Evolutionary conservation across 2,888 invertebrate genomes (phyloP).

Genomic region (Gisinianus flammeolus): DNA sequence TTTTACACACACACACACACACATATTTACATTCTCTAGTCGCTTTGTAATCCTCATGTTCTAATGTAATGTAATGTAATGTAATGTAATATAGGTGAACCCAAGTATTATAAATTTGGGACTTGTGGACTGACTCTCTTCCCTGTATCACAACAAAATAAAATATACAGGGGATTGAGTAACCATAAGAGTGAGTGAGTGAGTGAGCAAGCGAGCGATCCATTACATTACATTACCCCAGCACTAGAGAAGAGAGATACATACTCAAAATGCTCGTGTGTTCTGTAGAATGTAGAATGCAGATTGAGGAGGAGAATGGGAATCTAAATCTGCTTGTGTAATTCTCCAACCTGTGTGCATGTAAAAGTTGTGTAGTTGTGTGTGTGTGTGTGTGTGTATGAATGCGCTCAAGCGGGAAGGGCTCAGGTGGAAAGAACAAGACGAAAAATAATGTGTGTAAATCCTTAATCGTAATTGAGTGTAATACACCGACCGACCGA

Average conservation of each 20-base stretch:
- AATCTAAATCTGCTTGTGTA: too few species aligned
- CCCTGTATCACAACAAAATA: too few species aligned
- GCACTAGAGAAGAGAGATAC: background rate
- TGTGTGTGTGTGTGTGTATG: background rate
- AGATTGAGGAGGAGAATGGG: background rate
- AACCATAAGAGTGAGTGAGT: too few species aligned
- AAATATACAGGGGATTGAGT: too few species aligned
- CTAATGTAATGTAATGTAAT: background rate
- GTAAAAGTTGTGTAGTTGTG: too few species aligned
- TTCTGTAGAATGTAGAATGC: background rate
- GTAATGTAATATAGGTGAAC: background rate
- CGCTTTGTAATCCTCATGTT: background rate
- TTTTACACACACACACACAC: background rate
- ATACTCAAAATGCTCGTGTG: background rate
- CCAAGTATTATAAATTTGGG: background rate
- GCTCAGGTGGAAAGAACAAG: background rate
- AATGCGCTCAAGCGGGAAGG: background rate
- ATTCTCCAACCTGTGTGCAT: too few species aligned
- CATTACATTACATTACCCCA: background rate
- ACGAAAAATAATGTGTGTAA: background rate
- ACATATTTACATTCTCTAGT: background rate
- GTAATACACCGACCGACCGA: background rate
- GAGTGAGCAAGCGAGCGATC: background rate
- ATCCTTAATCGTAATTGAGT: conserved; percentile 25
- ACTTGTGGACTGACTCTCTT: too few species aligned